Base-by-base conservation (phyloP, 2,797 vertebrate species). In the Typhlichthys eigenmanni region DNA sequence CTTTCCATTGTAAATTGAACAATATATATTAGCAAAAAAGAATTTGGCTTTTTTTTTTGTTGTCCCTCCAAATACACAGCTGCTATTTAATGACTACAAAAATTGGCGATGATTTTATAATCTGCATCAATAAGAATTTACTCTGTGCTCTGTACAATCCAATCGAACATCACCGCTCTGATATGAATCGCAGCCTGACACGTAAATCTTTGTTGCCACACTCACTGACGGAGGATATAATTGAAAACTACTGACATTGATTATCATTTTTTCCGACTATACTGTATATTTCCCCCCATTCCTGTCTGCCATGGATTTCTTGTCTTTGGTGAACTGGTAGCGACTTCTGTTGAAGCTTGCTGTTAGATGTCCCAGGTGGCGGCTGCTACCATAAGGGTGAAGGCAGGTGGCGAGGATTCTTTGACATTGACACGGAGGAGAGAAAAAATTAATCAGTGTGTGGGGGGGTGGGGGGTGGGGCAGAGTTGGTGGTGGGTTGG, bases 321-420 rank as follows among this genome's bases (percentile, higher is more conserved):
- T 17, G 60, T 55, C 58, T 74, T 47, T 74, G 59, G 57, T 38
- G 64, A 76, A 65, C 12, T 51, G 49, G 49, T 0, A 68, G 56
- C 72, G 68, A 72, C 65, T 78, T 78, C 83, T 80, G 76, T 53
- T 61, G 66, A 66, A 34, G 54, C 64, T 56, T 11, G 68, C 62
- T 69, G 45, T 61, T 24, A 53, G 55, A 57, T 19, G 54, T 76
- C 76, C 73, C 84, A 78, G 74, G 72, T 76, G 78, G 29, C 65
- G 29, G 50, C 57, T 54, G 56, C 50, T 63, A 57, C 53, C 79
- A 80, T 75, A 63, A 78, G 79, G 83, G 46, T 16, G 57, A 61
- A 69, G 55, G 75, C 77, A 80, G 79, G 74, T 80, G 77, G 81
- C 10, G 45, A 62, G 51, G 57, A 71, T 64, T 62, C 59, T 79